Base-by-base conservation (phyloP, 1,140 invertebrate species). In the Brachionus sp. region DNA sequence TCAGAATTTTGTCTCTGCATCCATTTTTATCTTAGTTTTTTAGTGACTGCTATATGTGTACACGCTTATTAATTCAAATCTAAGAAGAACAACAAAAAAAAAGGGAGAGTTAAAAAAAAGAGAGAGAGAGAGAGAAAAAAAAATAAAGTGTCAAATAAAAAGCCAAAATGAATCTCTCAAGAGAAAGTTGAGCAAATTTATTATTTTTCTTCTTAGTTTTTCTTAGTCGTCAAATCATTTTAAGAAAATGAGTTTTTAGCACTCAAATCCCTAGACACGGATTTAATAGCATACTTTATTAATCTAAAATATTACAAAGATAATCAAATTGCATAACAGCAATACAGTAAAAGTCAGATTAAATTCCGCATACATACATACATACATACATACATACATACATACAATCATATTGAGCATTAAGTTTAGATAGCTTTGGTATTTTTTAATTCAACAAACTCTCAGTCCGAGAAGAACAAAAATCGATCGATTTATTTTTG, bases 201-300 rank as follows among this genome's bases (percentile, higher is more conserved):
- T 46, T n/a, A 46, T 12, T 46, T 46, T 46, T 12, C n/a, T 12
- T 57, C 6, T 16, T 57, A 6, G 6, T 68, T 68, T 68, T n/a
- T 68, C n/a, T 5, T 68, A n/a, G 0, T 29, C 4, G 23, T 29
- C 12, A 68, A 33, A 70, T 70, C 29, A 70, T 70, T 70, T 70
- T 70, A 70, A 70, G 66, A 70, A 70, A 39, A 70, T 70, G 29
- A 70, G 35, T 37, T 37, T 70, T 70, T 70, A 12, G n/a, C 66
- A 70, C 66, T 70, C 16, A 9, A 19, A n/a, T 66, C 25, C 25
- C 64, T 33, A 29, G 64, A 33, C 33, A 13, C 25, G 33, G 64
- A 66, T 66, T 66, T 66, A 5, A 2, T 66, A n/a, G 23, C 25
- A 66, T 33, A 66, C 64, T 66, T 33, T 33, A 66, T 66, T 66